Evolutionary conservation across 2,797 vertebrate species (phyloP).

Genomic region (Mormyrus proboscirostris): DNA sequence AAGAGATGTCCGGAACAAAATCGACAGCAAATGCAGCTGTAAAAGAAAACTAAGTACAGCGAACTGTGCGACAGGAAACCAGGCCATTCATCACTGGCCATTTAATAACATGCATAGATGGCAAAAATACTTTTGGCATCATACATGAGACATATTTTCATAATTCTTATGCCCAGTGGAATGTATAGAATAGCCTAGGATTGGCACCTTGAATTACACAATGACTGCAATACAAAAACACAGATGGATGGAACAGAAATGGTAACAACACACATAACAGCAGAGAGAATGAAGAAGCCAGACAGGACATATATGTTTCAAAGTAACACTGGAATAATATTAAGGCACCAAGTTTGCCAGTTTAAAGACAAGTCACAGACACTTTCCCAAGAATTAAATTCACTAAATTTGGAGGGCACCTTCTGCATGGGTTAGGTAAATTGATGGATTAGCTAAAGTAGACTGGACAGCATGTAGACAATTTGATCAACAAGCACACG

Average conservation of each 20-base stretch:
- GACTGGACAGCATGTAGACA: background rate
- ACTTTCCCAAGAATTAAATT: conserved; percentile 9
- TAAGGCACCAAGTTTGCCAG: background rate
- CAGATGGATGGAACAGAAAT: background rate
- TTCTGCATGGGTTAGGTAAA: background rate
- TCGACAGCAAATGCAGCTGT: background rate
- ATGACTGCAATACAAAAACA: background rate
- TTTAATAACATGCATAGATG: background rate
- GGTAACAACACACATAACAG: background rate
- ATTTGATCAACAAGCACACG: background rate
- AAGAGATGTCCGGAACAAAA: background rate
- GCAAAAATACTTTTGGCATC: background rate
- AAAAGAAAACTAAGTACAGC: background rate
- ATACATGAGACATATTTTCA: background rate
- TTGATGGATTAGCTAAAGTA: background rate
- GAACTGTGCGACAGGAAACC: background rate
- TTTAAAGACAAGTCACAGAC: conserved; percentile 15
- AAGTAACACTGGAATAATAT: background rate
- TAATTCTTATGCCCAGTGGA: background rate
- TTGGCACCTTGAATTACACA: background rate
- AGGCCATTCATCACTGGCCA: background rate
- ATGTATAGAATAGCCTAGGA: background rate
- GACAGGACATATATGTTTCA: background rate
- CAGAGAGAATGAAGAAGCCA: background rate
- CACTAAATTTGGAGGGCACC: conserved; percentile 14